Evolutionary conservation across 2,888 invertebrate genomes (phyloP).

Genomic region (Heliconius aoede): DNA sequence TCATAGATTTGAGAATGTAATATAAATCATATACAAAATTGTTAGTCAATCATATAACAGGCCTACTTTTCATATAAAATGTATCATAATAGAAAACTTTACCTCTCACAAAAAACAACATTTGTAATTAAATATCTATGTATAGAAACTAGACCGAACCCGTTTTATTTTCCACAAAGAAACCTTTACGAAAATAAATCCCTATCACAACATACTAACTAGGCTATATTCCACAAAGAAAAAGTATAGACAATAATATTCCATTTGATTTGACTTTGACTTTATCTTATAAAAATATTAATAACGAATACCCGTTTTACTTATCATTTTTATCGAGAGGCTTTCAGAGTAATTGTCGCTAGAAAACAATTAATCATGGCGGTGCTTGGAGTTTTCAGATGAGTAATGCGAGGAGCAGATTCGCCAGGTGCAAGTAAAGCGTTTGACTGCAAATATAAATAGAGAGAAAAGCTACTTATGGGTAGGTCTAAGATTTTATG

Average conservation of each 20-base stretch:
- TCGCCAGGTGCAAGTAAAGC: constrained; percentile 29
- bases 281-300: too few species aligned
- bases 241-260: background rate
- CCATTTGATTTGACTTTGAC: too few species aligned
- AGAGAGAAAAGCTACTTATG: background rate
- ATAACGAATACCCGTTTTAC: constrained; percentile 18
- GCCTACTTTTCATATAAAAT: too few species aligned
- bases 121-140: too few species aligned
- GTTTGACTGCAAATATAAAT: constrained; percentile 15
- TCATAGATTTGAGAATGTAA: too few species aligned
- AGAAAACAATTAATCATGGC: constrained; percentile 44
- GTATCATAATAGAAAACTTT: too few species aligned
- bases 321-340: constrained; percentile 42
- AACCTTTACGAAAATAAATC: background rate
- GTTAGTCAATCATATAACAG: too few species aligned
- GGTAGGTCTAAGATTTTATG: background rate
- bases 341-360: constrained; percentile 42
- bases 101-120: too few species aligned
- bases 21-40: too few species aligned
- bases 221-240: background rate
- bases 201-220: background rate
- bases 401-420: constrained; percentile 35
- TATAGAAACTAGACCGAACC: too few species aligned
- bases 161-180: background rate
- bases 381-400: constrained; percentile 38